Conservation (phyloP, 2,888 invertebrate genomes). For the Trachelus troglodyta region DNA sequence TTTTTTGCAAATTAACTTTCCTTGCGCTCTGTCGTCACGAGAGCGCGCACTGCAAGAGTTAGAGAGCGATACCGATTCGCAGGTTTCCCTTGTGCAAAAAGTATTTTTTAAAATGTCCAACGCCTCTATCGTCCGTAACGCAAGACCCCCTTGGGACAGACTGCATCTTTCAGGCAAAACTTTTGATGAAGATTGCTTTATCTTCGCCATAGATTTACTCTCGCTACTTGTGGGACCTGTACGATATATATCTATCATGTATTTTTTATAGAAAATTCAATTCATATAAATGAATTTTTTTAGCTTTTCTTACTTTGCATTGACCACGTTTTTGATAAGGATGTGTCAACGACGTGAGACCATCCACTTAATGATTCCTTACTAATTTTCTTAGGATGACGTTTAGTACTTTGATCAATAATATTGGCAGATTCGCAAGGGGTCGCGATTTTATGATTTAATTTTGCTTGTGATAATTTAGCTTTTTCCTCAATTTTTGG, state of each 20-base stretch:
- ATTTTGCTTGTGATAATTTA: neutral
- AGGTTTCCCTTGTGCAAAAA: conserved; percentile 36
- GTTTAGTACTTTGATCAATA: neutral
- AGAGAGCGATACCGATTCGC: neutral
- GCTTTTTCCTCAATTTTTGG: neutral
- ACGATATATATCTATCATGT: neutral
- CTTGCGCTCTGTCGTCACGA: neutral
- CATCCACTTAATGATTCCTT: conserved; percentile 34
- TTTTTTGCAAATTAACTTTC: neutral
- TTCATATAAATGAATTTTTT: neutral
- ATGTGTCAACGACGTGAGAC: conserved; percentile 26
- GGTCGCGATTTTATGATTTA: neutral
- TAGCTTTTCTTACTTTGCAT: neutral
- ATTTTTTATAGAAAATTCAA: neutral
- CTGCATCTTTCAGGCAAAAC: neutral
- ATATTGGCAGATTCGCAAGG: neutral
- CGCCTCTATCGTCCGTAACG: conserved; percentile 22
- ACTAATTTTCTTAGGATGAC: neutral
- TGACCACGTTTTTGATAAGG: conserved; percentile 28
- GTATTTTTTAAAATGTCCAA: conserved; percentile 37
- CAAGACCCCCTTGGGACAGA: neutral
- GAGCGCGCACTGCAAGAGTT: neutral
- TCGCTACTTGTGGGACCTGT: conserved; percentile 10
- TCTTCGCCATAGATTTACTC: conserved; percentile 9
- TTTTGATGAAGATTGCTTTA: neutral